Evolutionary conservation across 2,797 vertebrate genomes (phyloP), one percentile per base, ranked within the genome.

Genomic region (Okamejei kenojei): DNA sequence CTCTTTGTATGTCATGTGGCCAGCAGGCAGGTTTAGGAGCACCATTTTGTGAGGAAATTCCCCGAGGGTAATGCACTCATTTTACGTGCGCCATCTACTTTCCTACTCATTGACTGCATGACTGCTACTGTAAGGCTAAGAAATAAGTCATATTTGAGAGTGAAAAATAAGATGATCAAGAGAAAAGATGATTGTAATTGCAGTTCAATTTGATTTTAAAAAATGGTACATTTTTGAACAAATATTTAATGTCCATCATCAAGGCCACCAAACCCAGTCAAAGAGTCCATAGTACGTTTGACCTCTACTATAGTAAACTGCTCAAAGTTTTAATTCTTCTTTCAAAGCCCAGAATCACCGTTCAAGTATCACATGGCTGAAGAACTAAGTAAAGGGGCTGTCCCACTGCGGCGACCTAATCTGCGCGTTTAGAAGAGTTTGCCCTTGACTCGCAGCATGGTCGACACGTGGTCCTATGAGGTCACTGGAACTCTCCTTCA

Each of bases 91-190:
- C 15, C 10, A 91, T 91, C 88, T 74, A 26, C 7, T 74, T 73
- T 73, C 68, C 35, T 9, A 45, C 35, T 54, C 26, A 74, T 54
- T 91, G 68, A 8, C 88, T 5, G 21, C 68, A 11, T 91, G 35
- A 13, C 68, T 45, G 45, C 68, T 74, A 32, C 88, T 38, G 23
- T 61, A 26, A 10, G 21, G 17, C 71, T 74, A 68, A 45, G 88
- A 73, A 45, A 54, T 91, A 26, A 91, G 32, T 15, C 73, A 73
- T 29, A 91, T 73, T 91, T 91, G 35, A 38, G 68, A 73, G 88
- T 45, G 35, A 13, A 45, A 38, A 90, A 65, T 90, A 71, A 91
- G 35, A 15, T 73, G 21, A 73, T 68, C n/a, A 23, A 91, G 58
- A 45, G 10, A 73, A 73, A 71, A 11, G 88, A 35, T 74, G 54